Evolutionary conservation across 2,113 vertebrate species (phyloP).

Genomic region (Hydrochoerus hydrochaeris): DNA sequence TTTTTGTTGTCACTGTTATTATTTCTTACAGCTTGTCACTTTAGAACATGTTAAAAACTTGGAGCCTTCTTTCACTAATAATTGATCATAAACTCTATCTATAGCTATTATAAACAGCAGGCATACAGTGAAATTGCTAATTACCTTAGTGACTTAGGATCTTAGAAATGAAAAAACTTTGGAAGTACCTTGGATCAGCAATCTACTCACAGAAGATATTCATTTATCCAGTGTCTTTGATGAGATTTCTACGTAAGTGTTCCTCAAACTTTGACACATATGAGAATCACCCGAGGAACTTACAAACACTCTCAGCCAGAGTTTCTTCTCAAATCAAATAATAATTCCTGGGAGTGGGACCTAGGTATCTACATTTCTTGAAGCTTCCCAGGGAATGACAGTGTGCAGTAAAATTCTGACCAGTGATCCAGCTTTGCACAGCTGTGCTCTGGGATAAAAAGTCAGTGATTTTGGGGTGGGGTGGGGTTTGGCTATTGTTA

Average conservation of each 20-base stretch:
- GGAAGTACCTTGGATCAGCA: not conserved
- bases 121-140: not conserved
- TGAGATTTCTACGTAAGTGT: not conserved
- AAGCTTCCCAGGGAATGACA: not conserved
- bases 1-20: not conserved
- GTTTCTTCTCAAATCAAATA: not conserved
- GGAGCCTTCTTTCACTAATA: not conserved
- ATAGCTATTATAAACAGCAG: not conserved
- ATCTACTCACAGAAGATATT: not conserved
- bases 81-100: conserved; percentile 5
- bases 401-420: not conserved
- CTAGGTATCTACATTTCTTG: not conserved
- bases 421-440: not conserved
- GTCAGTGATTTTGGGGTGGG: not conserved
- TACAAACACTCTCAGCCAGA: not conserved
- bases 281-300: not conserved
- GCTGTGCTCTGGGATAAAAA: not conserved
- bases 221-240: not conserved
- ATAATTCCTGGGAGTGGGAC: not conserved
- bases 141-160: not conserved
- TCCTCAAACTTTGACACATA: not conserved
- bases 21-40: conserved; percentile 36
- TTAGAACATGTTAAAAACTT: not conserved
- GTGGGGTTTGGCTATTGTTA: not conserved
- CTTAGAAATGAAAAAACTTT: not conserved